phyloP scores from a whole-genome alignment of 2,888 invertebrate species.

The Drosophila nigricruria region DNA sequence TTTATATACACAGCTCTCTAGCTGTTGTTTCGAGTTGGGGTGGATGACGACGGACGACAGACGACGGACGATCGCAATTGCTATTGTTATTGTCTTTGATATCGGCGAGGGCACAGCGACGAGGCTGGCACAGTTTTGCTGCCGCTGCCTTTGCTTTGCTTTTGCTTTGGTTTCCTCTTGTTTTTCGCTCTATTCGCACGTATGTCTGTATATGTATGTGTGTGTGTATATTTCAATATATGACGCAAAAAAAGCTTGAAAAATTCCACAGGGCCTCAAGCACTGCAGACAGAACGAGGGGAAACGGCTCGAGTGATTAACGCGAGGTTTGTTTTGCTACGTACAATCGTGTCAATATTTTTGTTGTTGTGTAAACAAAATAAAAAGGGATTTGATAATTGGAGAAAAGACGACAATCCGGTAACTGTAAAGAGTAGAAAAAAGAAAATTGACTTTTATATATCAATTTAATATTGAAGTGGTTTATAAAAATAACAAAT shows the following conservation, averaged over 20 bases:
- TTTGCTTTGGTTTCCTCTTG: constrained; percentile 18
- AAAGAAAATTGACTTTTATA: neutral
- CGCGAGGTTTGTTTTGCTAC: constrained; percentile 70
- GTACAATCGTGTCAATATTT: constrained; percentile 39
- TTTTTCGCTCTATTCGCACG: constrained; percentile 26
- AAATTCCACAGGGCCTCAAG: constrained; percentile 55
- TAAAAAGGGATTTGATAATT: constrained; percentile 10
- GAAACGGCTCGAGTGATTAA: constrained; percentile 22
- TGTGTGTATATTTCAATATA: constrained; percentile 54
- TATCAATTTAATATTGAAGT: neutral
- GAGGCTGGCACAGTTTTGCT: constrained; percentile 56
- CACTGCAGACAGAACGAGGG: constrained; percentile 11
- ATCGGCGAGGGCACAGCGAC: constrained; percentile 24
- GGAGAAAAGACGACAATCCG: constrained; percentile 12
- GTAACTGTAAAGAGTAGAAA: constrained; percentile 29
- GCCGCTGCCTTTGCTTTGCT: constrained; percentile 2
- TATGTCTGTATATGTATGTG: neutral
- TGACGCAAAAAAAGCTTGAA: constrained; percentile 73
- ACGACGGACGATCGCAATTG: constrained; percentile 45
- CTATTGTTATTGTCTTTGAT: constrained; percentile 63
- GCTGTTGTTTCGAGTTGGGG: neutral
- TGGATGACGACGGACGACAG: neutral
- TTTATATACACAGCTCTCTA: constrained; percentile 42
- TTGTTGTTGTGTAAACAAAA: constrained; percentile 24
- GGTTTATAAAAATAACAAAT: neutral